Percentiles rank a stretch among this genome's conserved stretches.
Evolutionary conservation across 2,113 vertebrate genomes (phyloP).

Genomic region (Gymnarchus niloticus): DNA sequence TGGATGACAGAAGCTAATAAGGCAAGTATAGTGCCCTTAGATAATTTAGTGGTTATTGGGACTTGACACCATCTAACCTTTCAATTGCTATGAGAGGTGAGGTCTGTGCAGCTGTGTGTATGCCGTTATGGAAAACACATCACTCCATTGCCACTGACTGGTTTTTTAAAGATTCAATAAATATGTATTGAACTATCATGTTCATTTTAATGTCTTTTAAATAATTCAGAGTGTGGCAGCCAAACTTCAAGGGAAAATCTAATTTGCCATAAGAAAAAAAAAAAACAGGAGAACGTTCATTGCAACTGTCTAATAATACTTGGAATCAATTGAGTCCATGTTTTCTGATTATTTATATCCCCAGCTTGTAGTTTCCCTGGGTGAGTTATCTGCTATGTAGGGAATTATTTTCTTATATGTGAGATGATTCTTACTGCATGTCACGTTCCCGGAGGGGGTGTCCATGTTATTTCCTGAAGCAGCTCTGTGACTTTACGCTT

Average conservation of each 20-base stretch:
- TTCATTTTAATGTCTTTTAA: slow-evolving; percentile 27
- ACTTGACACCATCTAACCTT: slow-evolving; percentile 12
- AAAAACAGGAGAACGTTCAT: slow-evolving; percentile 23
- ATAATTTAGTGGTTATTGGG: slow-evolving; percentile 21
- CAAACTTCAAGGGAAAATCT: slow-evolving; percentile 23
- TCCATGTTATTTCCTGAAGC: neutral
- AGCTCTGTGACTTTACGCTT: neutral
- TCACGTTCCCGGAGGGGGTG: neutral
- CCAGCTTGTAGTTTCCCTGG: slow-evolving; percentile 29
- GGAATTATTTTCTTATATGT: neutral
- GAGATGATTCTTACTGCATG: slow-evolving; percentile 15
- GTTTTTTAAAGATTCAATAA: slow-evolving; percentile 36
- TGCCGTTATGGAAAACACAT: neutral
- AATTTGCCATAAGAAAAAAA: slow-evolving; percentile 31
- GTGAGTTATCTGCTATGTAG: slow-evolving; percentile 29
- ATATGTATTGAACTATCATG: slow-evolving; percentile 39
- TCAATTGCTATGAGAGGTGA: slow-evolving; percentile 8
- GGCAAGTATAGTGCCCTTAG: neutral
- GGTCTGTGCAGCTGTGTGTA: neutral
- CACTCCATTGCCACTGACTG: slow-evolving; percentile 13
- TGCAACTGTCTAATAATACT: slow-evolving; percentile 29
- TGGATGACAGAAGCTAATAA: slow-evolving; percentile 10
- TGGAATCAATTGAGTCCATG: slow-evolving; percentile 32
- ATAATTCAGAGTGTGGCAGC: slow-evolving; percentile 24
- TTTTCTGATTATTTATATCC: slow-evolving; percentile 30